Evolutionary conservation across 2,113 vertebrate species (phyloP).

Genomic region (Marmota monax): DNA sequence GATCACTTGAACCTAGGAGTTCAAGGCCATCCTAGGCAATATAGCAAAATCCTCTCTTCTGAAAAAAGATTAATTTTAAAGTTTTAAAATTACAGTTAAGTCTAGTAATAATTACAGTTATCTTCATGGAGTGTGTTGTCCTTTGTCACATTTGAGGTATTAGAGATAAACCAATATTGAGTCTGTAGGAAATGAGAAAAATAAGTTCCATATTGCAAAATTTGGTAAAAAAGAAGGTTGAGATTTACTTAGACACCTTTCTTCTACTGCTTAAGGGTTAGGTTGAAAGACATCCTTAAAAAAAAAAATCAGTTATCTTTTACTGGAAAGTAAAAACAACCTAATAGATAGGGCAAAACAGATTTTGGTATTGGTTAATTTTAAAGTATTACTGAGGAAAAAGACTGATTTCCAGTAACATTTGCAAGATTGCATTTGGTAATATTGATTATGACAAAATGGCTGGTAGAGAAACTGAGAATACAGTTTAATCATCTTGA

Average conservation of each 20-base stretch:
- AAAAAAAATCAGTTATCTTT: neutral
- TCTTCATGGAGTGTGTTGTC: neutral
- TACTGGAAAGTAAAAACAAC: neutral
- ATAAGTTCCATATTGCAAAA: neutral
- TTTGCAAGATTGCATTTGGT: neutral
- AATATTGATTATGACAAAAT: neutral
- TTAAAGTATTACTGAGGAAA: neutral
- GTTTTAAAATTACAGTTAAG: neutral
- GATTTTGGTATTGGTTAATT: neutral
- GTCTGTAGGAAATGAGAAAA: neutral
- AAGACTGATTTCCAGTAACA: neutral
- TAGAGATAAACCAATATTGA: neutral
- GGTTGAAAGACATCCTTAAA: neutral
- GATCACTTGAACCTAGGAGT: neutral
- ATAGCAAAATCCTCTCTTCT: neutral
- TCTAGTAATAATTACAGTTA: neutral
- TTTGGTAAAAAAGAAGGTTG: neutral
- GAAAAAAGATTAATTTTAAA: neutral
- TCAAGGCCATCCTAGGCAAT: neutral
- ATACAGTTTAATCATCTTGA: neutral
- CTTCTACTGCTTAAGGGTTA: neutral
- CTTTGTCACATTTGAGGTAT: neutral
- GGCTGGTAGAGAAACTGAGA: neutral
- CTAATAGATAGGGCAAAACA: neutral
- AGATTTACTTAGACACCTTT: neutral